Evolutionary conservation across 2,888 invertebrate genomes (phyloP), one percentile per base, ranked within the genome.

Genomic region (Leptinotarsa haldemani): DNA sequence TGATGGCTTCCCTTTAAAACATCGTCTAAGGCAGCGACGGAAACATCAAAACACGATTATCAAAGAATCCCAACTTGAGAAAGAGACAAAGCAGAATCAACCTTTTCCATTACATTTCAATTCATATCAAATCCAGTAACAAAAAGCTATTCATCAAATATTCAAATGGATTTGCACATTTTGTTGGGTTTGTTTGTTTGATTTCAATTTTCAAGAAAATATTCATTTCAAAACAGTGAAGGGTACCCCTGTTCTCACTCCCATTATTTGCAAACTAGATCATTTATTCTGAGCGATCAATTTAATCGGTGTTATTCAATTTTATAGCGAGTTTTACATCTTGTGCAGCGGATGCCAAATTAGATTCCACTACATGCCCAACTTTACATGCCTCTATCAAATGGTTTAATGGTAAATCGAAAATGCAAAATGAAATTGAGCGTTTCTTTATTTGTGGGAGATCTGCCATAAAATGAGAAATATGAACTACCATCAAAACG

Each of bases 251-350:
- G 56, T 15, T 22, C 1, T 15, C 56, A 22, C 13, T 22, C 20
- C 20, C 56, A 3, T 22, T 25, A 56, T 22, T 22, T 15, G 22
- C 56, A 56, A 25, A 56, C 56, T 13, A 56, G 56, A 22, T 20
- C 4, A 56, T 56, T 56, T 16, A 56, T 56, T 56, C 56, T 20
- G 56, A 7, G 4, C 56, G 22, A 25, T 22, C 25, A 56, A 56
- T 56, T 56, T 56, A 25, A 56, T 56, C 20, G 56, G 22, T 56
- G 4, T 56, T 56, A 22, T 56, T 56, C 22, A 56, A 56, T 56
- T 56, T 25, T 56, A 56, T 56, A 25, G 56, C 22, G 22, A 56
- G 56, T 56, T 56, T 56, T 56, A 22, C 15, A 56, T 56, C 56
- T 22, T 56, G 18, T 18, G 18, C 56, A 56, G 20, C 56, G 16